Evolutionary conservation across 1,140 invertebrate genomes (phyloP), one percentile per base, ranked within the genome.

Genomic region (Drosophila melanica): DNA sequence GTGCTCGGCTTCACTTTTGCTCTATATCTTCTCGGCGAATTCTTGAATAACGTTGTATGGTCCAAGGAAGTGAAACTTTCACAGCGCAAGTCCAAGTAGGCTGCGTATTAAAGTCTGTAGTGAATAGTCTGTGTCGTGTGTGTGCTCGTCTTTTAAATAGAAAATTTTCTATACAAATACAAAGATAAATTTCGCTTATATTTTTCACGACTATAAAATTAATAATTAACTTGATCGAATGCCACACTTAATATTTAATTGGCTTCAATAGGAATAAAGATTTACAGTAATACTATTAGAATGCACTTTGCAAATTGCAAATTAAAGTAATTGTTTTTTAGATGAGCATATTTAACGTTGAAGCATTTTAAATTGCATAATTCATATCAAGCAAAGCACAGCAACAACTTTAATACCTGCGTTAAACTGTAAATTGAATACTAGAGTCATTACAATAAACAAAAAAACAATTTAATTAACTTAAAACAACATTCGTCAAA

Each of bases 21-120:
- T 1, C 92, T 97, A 11, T 97, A 97, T 91, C 92, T 95, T 58
- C 74, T 94, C 27, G 96, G 96, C 39, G 95, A 97, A 90, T 93
- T 92, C 55, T 71, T 96, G 44, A 96, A 97, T 91, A 94, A 93
- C 63, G 91, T 94, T 69, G 90, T 96, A 62, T 96, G 96, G 96
- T 94, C 94, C 92, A 95, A 95, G 90, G 93, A 95, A 92, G 91
- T 94, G 30, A 93, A 94, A 81, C 87, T 86, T 92, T 80, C 93
- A 81, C 77, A 93, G 92, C 70, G 93, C 92, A 92, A 92, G 62
- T 54, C 65, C 35, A 92, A 92, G 48, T 90, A 90, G 79, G 67
- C 65, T 85, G 60, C 77, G 51, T 50, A 35, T 51, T 47, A 35
- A 51, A 67, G 64, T 67, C 42, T 73, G 59, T 78, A 81, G 81